phyloP scores from a whole-genome alignment of 2,888 invertebrate species.

The Archips crataeganus region DNA sequence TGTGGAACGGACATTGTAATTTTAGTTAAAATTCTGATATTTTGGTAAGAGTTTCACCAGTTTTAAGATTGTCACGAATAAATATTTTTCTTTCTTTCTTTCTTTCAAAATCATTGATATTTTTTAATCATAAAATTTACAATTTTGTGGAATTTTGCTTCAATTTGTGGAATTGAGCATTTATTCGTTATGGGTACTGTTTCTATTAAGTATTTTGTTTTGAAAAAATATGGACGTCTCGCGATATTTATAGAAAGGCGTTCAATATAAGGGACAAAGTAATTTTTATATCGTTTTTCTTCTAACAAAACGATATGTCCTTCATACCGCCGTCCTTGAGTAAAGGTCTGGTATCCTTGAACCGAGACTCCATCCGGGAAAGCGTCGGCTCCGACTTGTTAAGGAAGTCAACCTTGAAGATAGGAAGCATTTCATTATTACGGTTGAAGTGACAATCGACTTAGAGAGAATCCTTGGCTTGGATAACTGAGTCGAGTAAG shows the following conservation, averaged over 20 bases:
- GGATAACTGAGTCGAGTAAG: neutral
- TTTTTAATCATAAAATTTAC: neutral
- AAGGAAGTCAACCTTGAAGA: slow-evolving; percentile 36
- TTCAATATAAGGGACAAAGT: neutral
- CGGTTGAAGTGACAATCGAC: slow-evolving; percentile 31
- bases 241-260: neutral
- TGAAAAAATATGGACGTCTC: neutral
- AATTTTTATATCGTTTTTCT: neutral
- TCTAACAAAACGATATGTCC: slow-evolving; percentile 24
- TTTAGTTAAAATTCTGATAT: neutral
- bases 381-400: slow-evolving; percentile 31
- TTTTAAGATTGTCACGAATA: no score
- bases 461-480: slow-evolving; percentile 13
- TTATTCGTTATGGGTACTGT: no score
- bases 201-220: neutral
- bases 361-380: slow-evolving; percentile 27
- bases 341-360: slow-evolving; percentile 41
- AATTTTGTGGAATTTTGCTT: no score
- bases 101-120: neutral
- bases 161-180: no score
- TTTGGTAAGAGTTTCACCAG: neutral
- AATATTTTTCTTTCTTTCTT: no score
- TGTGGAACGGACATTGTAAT: slow-evolving; percentile 25
- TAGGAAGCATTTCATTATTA: slow-evolving; percentile 36
- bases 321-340: slow-evolving; percentile 24